phyloP scores from a whole-genome alignment of 2,888 invertebrate genomes.

The Leucoma salicis region DNA sequence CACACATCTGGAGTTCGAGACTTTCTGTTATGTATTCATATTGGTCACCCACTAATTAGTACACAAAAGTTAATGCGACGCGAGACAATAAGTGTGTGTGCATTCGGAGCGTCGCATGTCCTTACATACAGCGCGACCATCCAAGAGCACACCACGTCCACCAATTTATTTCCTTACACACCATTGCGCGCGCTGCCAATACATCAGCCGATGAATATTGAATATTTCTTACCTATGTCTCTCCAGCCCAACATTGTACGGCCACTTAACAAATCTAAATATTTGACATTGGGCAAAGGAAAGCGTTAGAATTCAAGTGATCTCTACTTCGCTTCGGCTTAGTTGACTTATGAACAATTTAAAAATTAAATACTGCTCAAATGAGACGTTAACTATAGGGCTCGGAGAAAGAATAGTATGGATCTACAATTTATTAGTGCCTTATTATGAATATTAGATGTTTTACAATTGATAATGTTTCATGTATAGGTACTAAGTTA shows the following conservation, averaged over 20 bases:
- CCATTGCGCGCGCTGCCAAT: slow-evolving; percentile 45
- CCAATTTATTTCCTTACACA: slow-evolving; percentile 51
- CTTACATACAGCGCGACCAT: slow-evolving; percentile 44
- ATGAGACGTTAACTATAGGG: slow-evolving; percentile 62
- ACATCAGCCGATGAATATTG: slow-evolving; percentile 70
- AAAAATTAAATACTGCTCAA: slow-evolving; percentile 76
- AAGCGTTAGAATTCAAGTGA: slow-evolving; percentile 83
- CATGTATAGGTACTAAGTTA: slow-evolving; percentile 19
- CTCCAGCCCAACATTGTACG: slow-evolving; percentile 74
- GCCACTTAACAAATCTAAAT: slow-evolving; percentile 81
- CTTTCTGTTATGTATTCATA: slow-evolving; percentile 80
- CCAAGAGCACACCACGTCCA: slow-evolving; percentile 39
- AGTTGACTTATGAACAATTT: slow-evolving; percentile 78
- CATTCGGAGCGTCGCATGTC: slow-evolving; percentile 57
- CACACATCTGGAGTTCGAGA: slow-evolving; percentile 74
- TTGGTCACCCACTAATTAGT: slow-evolving; percentile 80
- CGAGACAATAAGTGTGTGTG: slow-evolving; percentile 65
- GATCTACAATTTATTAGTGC: slow-evolving; percentile 32
- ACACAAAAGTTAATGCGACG: slow-evolving; percentile 74
- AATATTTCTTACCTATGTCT: slow-evolving; percentile 68
- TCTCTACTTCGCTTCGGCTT: slow-evolving; percentile 66
- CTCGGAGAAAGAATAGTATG: slow-evolving; percentile 50
- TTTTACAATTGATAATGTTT: too few relatives aligned
- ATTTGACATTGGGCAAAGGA: slow-evolving; percentile 79
- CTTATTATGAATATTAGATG: too few relatives aligned